These are phyloP conservation scores for Patella pellucida DNA, from an alignment of 2,888 invertebrate genomes.

Conservation along the genomic window DNA sequence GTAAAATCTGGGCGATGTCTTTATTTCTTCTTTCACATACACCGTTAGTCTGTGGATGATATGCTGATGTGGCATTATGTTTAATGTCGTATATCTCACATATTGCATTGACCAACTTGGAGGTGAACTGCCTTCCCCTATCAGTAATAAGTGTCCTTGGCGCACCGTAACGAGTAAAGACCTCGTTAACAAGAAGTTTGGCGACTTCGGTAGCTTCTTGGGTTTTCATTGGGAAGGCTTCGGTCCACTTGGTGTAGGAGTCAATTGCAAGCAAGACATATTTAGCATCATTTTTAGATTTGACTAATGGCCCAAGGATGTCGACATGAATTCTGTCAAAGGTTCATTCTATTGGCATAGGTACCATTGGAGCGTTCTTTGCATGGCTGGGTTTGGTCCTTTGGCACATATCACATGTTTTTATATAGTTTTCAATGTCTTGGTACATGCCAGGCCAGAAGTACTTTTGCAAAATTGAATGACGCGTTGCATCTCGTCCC, in stretches of 20 bases:
- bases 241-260: conserved; percentile 8
- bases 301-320: conserved; percentile 23
- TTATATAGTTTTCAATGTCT: conserved; percentile 25
- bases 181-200: conserved; percentile 1
- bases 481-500: conserved; percentile 20
- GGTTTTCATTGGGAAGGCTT: conserved; percentile 21
- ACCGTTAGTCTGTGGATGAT: conserved; percentile 19
- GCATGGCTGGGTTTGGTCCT: conserved; percentile 19
- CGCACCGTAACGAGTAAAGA: conserved; percentile 31
- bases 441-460: conserved; percentile 31
- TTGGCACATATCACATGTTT: conserved; percentile 31
- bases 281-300: conserved; percentile 8
- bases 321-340: conserved; percentile 28
- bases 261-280: conserved; percentile 18
- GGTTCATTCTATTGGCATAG: conserved; percentile 24
- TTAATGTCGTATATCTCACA: conserved; percentile 17
- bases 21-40: conserved; percentile 19
- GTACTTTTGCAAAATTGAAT: conserved; percentile 25
- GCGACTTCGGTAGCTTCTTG: conserved; percentile 21
- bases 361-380: conserved; percentile 28
- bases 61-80: conserved; percentile 3
- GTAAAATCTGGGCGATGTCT: conserved; percentile 11
- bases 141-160: too few relatives aligned
- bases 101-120: conserved; percentile 21
- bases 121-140: conserved; percentile 34